These are phyloP conservation scores for Acestrorhynchus altus DNA, from an alignment of 2,797 vertebrate genomes.

Conservation along the genomic window DNA sequence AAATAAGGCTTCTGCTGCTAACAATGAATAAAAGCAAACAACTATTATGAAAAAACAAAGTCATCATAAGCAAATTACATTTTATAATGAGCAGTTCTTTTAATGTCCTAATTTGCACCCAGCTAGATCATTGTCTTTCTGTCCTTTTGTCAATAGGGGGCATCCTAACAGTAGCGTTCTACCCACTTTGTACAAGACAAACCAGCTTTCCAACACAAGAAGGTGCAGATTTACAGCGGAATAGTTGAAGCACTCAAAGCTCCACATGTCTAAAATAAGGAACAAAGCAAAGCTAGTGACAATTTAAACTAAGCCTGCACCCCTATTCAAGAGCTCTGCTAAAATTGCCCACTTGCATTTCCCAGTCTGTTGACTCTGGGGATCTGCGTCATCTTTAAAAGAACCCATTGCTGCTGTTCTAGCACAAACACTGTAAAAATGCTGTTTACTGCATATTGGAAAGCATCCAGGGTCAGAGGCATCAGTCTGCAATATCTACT, in stretches of 20 bases:
- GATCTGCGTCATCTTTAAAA: slow-evolving; percentile 2
- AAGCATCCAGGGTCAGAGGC: not conserved
- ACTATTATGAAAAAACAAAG: no score
- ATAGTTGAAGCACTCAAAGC: slow-evolving; percentile 14
- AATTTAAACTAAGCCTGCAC: not conserved
- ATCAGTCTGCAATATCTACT: not conserved
- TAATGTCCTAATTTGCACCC: not conserved
- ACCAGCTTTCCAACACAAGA: slow-evolving; percentile 18
- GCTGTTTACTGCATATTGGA: slow-evolving; percentile 1
- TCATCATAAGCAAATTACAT: no score
- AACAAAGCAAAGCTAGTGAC: slow-evolving; percentile 17
- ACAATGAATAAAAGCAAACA: no score
- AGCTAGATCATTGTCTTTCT: not conserved
- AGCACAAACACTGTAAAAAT: slow-evolving; percentile 1
- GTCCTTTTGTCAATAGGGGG: slow-evolving; percentile 35
- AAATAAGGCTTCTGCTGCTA: no score
- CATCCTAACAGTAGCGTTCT: not conserved
- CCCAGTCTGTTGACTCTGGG: slow-evolving; percentile 8
- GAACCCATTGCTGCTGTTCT: not conserved
- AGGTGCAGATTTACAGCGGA: slow-evolving; percentile 19
- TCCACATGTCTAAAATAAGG: slow-evolving; percentile 38
- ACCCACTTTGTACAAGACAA: not conserved
- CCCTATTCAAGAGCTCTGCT: not conserved
- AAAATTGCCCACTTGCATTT: slow-evolving; percentile 8
- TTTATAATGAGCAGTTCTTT: no score